phyloP scores from a whole-genome alignment of 64 coral and sea anemone species.

The Exaiptasia diaphana region DNA sequence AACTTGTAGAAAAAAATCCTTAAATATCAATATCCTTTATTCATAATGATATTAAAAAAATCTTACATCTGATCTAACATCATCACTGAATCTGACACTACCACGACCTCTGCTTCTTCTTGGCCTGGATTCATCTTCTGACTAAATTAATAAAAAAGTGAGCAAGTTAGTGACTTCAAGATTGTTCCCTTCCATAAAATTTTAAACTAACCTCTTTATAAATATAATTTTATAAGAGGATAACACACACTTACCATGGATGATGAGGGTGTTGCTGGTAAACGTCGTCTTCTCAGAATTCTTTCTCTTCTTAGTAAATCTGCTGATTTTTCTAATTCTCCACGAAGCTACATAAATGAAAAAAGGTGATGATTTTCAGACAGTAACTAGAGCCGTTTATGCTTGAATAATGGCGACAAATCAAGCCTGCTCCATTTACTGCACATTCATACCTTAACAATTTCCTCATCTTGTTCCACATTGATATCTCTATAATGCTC shows the following conservation, averaged over 20 bases:
- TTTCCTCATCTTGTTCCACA: constrained; percentile 98
- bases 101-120: constrained; percentile 53
- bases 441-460: constrained; percentile 87
- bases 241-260: constrained; percentile 57
- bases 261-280: constrained; percentile 71
- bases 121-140: constrained; percentile 74
- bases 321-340: constrained; percentile 87
- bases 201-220: no score
- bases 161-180: background rate
- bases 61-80: constrained; percentile 72
- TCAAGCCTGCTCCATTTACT: no score
- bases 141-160: constrained; percentile 11
- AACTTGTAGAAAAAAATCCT: background rate
- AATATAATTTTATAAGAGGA: no score
- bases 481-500: constrained; percentile 97
- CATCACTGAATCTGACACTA: constrained; percentile 62
- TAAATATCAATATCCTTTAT: no score
- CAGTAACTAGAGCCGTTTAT: no score
- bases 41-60: no score
- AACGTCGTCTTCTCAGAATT: constrained; percentile 61
- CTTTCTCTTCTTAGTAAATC: constrained; percentile 72
- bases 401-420: no score
- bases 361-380: no score
- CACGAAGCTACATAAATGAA: constrained; percentile 37
- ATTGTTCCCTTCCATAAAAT: no score